Base-by-base conservation (phyloP, 2,797 vertebrate species). In the Arvicola amphibius region DNA sequence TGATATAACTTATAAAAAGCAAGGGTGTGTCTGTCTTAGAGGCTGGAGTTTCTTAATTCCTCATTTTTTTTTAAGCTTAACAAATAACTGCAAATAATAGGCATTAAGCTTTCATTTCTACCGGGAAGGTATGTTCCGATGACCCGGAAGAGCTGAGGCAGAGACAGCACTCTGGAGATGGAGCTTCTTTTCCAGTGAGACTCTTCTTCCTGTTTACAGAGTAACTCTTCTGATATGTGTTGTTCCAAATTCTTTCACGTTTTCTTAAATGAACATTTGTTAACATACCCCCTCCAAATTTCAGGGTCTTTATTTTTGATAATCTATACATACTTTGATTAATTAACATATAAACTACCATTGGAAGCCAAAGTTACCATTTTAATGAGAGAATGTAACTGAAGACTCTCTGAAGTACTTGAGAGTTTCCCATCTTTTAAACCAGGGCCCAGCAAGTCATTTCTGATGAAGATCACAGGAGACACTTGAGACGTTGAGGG, bases 231-330 rank as follows among this genome's bases (percentile, higher is more conserved):
- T 79, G 76, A 4, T 76, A 88, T 74, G 34, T 80, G 13, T 79
- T 84, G 12, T 83, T 88, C 90, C 56, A 71, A 89, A 80, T 7
- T 88, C 14, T 73, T 16, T 71, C 71, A 40, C 21, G 5, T 40
- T 71, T 71, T 53, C 67, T 69, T 25, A 80, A 61, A 37, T 43
- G 7, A 21, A 78, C 37, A 25, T 84, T 61, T 87, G 46, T 88
- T 91, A 95, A 90, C 17, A 92, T 27, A 85, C 32, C 34, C 84
- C 25, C n/a, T 46, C 27, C n/a, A 77, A 79, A 94, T 56, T 74
- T 83, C 16, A 87, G 32, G 6, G 12, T 71, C 73, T 96, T 92
- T 61, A 90, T 51, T 95, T 90, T 94, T 94, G 59, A 78, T 73
- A 90, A 88, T 81, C 12, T 88, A 65, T 37, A 90, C 11, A 32